Conservation (phyloP, 2,797 vertebrate genomes). For the Scolopax bukidnonensis region DNA sequence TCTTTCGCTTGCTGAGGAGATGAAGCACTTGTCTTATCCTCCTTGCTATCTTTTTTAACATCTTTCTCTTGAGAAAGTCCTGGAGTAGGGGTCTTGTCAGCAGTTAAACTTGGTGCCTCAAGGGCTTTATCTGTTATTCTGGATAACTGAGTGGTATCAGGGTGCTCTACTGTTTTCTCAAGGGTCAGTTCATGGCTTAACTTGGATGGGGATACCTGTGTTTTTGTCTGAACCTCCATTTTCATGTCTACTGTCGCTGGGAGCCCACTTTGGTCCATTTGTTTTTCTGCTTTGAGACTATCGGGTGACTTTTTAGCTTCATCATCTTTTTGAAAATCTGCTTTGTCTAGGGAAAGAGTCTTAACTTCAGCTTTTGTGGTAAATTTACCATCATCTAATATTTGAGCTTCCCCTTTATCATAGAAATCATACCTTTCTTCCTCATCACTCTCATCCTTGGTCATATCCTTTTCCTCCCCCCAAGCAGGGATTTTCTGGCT, state of each 20-base stretch:
- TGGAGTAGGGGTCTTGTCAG: conserved; percentile 45
- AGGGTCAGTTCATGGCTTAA: conserved; percentile 39
- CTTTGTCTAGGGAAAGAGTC: conserved; percentile 17
- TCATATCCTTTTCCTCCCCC: conserved; percentile 66
- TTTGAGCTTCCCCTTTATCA: conserved; percentile 21
- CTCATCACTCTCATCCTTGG: conserved; percentile 69
- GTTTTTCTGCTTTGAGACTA: conserved; percentile 49
- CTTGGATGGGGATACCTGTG: not conserved
- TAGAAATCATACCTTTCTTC: conserved; percentile 39
- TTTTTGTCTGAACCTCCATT: conserved; percentile 41
- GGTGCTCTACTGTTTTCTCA: conserved; percentile 22
- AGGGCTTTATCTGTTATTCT: conserved; percentile 27
- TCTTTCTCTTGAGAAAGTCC: conserved; percentile 65
- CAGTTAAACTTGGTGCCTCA: not conserved
- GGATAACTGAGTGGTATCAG: conserved; percentile 11
- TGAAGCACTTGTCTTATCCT: not conserved
- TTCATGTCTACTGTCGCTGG: not conserved
- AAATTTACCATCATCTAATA: conserved; percentile 57
- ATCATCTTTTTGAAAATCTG: conserved; percentile 18
- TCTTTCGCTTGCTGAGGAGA: conserved; percentile 51
- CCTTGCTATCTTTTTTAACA: conserved; percentile 42
- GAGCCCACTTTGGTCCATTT: not conserved
- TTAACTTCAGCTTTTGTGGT: conserved; percentile 56
- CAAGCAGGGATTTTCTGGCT: conserved; percentile 25
- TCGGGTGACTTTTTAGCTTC: conserved; percentile 29